Percentiles rank a stretch among this genome's conserved stretches.
Conservation (phyloP, 1,140 invertebrate species). For the Drosophila kanapiae region DNA sequence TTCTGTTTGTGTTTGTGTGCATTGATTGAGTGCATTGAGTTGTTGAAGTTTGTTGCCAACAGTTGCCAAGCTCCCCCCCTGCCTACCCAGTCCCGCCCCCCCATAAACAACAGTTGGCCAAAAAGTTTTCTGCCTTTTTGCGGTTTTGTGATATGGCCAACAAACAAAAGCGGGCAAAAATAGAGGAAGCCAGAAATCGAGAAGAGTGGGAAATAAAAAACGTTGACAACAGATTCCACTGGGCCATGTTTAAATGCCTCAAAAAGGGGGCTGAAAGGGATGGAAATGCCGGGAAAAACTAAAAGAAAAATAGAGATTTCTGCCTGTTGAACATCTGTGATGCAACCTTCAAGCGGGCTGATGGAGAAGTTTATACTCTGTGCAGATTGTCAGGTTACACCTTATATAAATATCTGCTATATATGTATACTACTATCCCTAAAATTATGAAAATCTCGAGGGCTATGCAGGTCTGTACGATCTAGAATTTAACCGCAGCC, state of each 20-base stretch:
- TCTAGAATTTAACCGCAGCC: no score
- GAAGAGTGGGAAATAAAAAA: conserved; percentile 46
- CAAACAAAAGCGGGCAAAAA: conserved; percentile 47
- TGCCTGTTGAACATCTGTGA: conserved; percentile 36
- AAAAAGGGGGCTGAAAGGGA: conserved; percentile 21
- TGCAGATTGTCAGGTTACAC: no score
- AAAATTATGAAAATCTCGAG: no score
- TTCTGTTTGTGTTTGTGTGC: conserved; percentile 60
- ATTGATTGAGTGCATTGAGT: conserved; percentile 83
- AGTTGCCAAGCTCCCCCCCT: background rate
- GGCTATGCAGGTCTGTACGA: no score
- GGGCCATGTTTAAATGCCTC: conserved; percentile 62
- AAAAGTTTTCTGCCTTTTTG: conserved; percentile 76
- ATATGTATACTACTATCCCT: no score
- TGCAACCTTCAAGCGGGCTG: background rate
- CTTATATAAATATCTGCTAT: no score
- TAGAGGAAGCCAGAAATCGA: conserved; percentile 25
- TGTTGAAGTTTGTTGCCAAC: conserved; percentile 74
- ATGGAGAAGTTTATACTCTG: background rate
- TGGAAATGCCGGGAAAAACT: background rate
- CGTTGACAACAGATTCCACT: conserved; percentile 69
- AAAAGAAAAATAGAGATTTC: background rate
- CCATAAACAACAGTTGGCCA: conserved; percentile 56
- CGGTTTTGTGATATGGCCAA: conserved; percentile 71
- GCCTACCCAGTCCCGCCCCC: background rate